Percentiles rank a stretch among this genome's conserved stretches.
These are phyloP conservation scores for Eupeodes latifasciatus DNA, from an alignment of 2,888 invertebrate species.

Conservation along the genomic window DNA sequence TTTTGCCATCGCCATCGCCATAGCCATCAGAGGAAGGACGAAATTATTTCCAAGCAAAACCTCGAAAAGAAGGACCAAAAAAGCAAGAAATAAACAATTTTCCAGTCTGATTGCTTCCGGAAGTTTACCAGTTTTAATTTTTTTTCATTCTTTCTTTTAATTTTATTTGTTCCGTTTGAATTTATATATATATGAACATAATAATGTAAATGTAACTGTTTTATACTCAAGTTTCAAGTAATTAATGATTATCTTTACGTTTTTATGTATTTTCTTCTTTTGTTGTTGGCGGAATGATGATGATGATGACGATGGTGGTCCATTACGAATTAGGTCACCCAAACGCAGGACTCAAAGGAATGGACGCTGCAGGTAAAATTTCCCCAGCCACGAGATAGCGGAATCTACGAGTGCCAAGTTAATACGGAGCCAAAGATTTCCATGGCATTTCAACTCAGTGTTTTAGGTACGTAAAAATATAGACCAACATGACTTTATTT, in stretches of 20 bases:
- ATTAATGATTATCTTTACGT: constrained; percentile 46
- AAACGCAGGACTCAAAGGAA: constrained; percentile 91
- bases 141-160: constrained; percentile 15
- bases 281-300: background rate
- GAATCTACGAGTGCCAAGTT: constrained; percentile 87
- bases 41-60: no score
- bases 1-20: no score
- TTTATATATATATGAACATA: background rate
- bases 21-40: no score
- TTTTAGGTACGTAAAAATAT: constrained; percentile 89
- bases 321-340: constrained; percentile 80
- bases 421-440: constrained; percentile 95
- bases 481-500: constrained; percentile 5
- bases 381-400: constrained; percentile 92
- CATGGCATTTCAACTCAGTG: constrained; percentile 92
- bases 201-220: background rate
- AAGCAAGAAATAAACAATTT: constrained; percentile 54
- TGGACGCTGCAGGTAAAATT: constrained; percentile 95
- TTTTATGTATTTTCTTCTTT: constrained; percentile 6
- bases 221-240: constrained; percentile 31
- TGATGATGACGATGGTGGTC: background rate
- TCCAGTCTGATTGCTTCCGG: constrained; percentile 63
- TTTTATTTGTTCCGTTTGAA: constrained; percentile 49
- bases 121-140: constrained; percentile 31
- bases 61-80: constrained; percentile 12